Conservation (phyloP, 1,140 invertebrate species). For the Eupeodes corollae region DNA sequence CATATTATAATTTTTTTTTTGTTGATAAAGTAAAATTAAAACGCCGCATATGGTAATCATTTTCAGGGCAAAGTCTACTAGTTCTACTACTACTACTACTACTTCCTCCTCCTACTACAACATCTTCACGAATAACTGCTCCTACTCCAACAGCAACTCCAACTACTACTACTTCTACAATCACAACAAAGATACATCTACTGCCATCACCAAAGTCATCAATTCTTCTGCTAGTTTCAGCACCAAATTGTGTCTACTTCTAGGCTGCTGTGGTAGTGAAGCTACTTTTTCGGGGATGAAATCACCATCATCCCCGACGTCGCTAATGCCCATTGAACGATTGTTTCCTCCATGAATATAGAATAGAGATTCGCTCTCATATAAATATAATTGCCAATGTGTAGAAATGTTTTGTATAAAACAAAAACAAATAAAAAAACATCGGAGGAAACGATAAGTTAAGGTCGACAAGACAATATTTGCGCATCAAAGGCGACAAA, state of each 20-base stretch:
- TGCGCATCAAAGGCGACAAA: too few species aligned
- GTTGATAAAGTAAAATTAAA: constrained; percentile 25
- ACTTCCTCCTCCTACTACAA: constrained; percentile 29
- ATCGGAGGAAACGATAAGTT: too few species aligned
- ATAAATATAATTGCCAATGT: too few species aligned
- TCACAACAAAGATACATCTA: constrained; percentile 15
- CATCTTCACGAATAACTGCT: constrained; percentile 3
- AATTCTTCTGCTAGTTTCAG: background rate
- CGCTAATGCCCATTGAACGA: constrained; percentile 1
- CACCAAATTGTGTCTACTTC: background rate
- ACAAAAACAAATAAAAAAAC: too few species aligned
- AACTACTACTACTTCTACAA: background rate
- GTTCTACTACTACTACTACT: constrained; percentile 32
- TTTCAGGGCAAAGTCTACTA: constrained; percentile 37
- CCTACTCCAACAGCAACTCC: constrained; percentile 1
- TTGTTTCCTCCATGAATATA: too few species aligned
- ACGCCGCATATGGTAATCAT: constrained; percentile 34
- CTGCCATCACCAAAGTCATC: constrained; percentile 7
- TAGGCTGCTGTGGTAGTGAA: too few species aligned
- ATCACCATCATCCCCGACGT: constrained; percentile 6
- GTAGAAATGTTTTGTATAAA: too few species aligned
- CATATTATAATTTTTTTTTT: too few species aligned
- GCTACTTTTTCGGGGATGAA: background rate
- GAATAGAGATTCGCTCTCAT: too few species aligned
- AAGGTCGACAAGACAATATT: too few species aligned